Percentiles rank a stretch among this genome's conserved stretches.
Conservation (phyloP, 2,797 vertebrate species). For the Rhynchotus rufescens region DNA sequence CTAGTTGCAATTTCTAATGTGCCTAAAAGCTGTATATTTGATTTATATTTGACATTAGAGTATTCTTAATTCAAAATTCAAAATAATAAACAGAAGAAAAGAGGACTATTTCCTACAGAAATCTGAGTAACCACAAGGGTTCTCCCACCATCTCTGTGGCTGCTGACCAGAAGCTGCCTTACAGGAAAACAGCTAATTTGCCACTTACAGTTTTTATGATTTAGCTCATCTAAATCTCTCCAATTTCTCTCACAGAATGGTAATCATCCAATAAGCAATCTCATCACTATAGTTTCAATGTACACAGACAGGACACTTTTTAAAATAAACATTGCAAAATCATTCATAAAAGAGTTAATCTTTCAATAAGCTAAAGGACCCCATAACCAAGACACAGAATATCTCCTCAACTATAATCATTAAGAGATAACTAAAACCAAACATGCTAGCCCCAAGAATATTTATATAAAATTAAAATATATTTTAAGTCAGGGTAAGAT, state of each 20-base stretch:
- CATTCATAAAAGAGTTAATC: background rate
- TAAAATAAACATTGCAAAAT: background rate
- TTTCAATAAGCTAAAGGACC: background rate
- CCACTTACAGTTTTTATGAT: background rate
- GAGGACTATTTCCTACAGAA: background rate
- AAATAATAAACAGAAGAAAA: background rate
- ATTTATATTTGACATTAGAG: background rate
- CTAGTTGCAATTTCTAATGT: background rate
- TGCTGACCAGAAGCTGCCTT: background rate
- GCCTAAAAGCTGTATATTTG: background rate
- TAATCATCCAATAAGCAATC: background rate
- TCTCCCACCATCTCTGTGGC: background rate
- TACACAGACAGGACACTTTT: background rate
- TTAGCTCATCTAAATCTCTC: background rate
- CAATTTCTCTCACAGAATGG: background rate
- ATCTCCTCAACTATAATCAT: background rate
- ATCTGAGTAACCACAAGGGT: fast-evolving
- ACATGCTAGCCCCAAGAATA: background rate
- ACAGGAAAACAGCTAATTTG: background rate
- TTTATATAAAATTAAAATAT: background rate
- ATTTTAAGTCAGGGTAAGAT: background rate
- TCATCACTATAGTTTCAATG: background rate
- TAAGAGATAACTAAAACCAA: background rate
- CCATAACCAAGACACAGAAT: background rate
- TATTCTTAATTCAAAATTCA: background rate